Conservation (phyloP, 2,113 vertebrate genomes). For the Chionodraco myersi region DNA sequence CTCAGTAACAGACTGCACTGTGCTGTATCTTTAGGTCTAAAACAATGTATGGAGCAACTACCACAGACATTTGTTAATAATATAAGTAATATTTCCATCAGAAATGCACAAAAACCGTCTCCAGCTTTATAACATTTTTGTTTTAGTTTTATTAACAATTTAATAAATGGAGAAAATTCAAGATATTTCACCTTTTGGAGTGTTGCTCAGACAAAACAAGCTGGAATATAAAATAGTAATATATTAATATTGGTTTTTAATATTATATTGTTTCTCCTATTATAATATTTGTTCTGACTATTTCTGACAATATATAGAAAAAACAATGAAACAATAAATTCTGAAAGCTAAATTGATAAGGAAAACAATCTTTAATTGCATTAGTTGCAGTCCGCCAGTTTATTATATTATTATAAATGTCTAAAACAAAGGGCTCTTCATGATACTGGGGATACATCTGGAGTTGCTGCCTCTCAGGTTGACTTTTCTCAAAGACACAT, state of each 20-base stretch:
- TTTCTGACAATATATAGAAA: not conserved
- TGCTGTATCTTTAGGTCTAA: not conserved
- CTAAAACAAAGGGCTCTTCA: not conserved
- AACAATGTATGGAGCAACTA: not conserved
- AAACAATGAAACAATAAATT: not conserved
- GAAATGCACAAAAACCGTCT: not conserved
- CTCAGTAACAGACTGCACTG: not conserved
- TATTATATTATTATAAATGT: not conserved
- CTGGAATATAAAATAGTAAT: no score
- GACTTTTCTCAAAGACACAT: conserved; percentile 3
- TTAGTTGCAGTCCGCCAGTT: not conserved
- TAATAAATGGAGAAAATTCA: no score
- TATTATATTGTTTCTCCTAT: no score
- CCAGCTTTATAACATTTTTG: not conserved
- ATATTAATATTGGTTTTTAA: no score
- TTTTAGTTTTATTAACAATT: not conserved
- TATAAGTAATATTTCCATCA: not conserved
- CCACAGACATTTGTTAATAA: not conserved
- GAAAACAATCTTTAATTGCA: not conserved
- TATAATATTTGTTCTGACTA: no score
- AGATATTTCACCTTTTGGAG: no score
- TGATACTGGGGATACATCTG: not conserved
- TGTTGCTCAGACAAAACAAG: no score
- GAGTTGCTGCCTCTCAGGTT: not conserved
- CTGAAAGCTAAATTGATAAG: not conserved